phyloP scores from a whole-genome alignment of 1,140 invertebrate species.

The Drosophila carrolli region DNA sequence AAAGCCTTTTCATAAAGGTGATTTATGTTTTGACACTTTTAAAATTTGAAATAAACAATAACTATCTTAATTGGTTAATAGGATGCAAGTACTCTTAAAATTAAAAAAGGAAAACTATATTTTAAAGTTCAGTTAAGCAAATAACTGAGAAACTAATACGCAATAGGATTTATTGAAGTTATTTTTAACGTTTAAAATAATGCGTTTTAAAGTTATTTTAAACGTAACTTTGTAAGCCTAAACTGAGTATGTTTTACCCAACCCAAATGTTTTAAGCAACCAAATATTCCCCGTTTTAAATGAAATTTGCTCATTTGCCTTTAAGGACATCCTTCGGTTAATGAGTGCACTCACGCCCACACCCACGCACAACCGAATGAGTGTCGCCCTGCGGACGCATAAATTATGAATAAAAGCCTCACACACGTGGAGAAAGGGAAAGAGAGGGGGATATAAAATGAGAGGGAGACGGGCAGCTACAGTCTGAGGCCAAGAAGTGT shows the following conservation, averaged over 20 bases:
- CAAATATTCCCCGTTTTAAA: neutral
- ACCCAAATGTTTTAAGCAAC: neutral
- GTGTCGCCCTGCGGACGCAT: constrained; percentile 66
- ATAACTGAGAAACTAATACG: too few species aligned
- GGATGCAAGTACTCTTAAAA: too few species aligned
- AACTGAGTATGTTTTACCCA: neutral
- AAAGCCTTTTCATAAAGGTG: too few species aligned
- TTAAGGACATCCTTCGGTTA: constrained; percentile 25
- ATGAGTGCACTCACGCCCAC: constrained; percentile 31
- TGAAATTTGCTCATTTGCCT: constrained; percentile 15
- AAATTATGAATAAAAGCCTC: constrained; percentile 71
- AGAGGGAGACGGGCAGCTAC: neutral
- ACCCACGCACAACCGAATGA: constrained; percentile 19
- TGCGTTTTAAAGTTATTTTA: too few species aligned
- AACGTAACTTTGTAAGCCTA: neutral
- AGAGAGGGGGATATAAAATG: neutral
- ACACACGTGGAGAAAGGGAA: constrained; percentile 32
- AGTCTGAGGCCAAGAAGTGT: constrained; percentile 66
- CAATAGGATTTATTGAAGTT: too few species aligned
- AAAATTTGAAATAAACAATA: too few species aligned
- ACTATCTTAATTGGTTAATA: too few species aligned
- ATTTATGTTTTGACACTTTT: too few species aligned
- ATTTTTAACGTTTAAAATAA: neutral
- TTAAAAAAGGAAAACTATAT: too few species aligned
- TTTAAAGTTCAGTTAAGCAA: too few species aligned